Percentiles rank a stretch among this genome's conserved stretches.
phyloP scores from a whole-genome alignment of 35 echinoderm and acorn worm genomes.

The Anneissia japonica region DNA sequence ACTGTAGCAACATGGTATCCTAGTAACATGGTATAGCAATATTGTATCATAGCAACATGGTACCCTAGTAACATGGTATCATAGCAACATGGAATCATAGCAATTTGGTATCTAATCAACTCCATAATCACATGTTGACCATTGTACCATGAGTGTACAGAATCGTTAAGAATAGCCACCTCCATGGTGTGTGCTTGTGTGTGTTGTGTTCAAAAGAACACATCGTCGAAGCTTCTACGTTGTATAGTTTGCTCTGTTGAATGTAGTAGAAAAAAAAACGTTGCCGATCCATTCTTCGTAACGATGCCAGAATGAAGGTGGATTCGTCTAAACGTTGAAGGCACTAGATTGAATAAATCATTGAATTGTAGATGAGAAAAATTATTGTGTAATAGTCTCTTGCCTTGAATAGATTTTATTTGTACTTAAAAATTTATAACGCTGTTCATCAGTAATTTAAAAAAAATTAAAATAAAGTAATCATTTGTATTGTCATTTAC shows the following conservation, averaged over 20 bases:
- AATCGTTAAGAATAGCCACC: neutral
- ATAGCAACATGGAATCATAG: too few species aligned
- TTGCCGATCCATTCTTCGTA: neutral
- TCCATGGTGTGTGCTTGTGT: too few species aligned
- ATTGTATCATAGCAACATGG: neutral
- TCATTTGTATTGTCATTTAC: too few species aligned
- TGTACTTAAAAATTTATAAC: too few species aligned
- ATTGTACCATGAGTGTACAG: neutral
- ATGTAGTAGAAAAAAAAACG: neutral
- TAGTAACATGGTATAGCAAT: neutral
- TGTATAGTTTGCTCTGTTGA: neutral
- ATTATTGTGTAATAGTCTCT: neutral
- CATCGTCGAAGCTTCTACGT: neutral
- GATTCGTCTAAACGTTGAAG: neutral
- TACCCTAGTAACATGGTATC: neutral
- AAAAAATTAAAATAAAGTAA: too few species aligned
- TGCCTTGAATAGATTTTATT: too few species aligned
- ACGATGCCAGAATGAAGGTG: neutral
- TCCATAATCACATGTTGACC: too few species aligned
- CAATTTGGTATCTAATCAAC: too few species aligned
- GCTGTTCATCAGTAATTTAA: too few species aligned
- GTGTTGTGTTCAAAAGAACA: neutral
- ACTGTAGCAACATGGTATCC: too few species aligned
- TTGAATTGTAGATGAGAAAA: neutral
- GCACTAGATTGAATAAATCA: neutral